Percentiles rank a stretch among this genome's conserved stretches.
Evolutionary conservation across 2,888 invertebrate genomes (phyloP).

Genomic region (Lamellibrachia satsuma): DNA sequence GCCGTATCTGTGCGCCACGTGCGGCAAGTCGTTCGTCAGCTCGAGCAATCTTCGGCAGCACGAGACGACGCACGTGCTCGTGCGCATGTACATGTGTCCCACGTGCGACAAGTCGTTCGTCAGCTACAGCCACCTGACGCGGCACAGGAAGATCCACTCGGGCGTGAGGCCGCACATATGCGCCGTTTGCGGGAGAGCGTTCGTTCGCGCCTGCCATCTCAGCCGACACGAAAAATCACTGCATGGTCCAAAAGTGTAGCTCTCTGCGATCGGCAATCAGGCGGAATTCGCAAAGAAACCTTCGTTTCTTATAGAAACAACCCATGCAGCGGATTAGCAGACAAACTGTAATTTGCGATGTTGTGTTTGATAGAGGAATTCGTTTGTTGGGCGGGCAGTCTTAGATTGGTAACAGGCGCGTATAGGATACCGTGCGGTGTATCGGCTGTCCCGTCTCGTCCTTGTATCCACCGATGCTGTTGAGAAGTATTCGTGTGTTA

Average conservation of each 20-base stretch:
- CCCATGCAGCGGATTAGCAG: too few species aligned
- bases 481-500: not conserved
- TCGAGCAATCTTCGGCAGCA: not conserved
- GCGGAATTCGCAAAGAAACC: too few species aligned
- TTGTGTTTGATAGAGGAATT: not conserved
- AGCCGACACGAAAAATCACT: not conserved
- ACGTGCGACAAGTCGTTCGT: not conserved
- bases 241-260: not conserved
- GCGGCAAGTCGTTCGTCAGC: conserved; percentile 9
- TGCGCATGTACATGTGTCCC: not conserved
- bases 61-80: conserved; percentile 6
- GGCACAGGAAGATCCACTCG: not conserved
- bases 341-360: not conserved
- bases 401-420: too few species aligned
- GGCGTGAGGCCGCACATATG: not conserved
- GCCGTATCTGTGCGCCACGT: not conserved
- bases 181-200: not conserved
- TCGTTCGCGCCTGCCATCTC: conserved; percentile 1
- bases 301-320: too few species aligned
- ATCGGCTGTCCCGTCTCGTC: too few species aligned
- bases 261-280: not conserved
- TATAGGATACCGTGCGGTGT: too few species aligned
- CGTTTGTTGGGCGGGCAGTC: not conserved
- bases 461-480: too few species aligned
- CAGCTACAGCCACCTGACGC: not conserved